These are phyloP conservation scores for Anabacerthia variegaticeps DNA, from an alignment of 2,797 vertebrate genomes.

Conservation along the genomic window DNA sequence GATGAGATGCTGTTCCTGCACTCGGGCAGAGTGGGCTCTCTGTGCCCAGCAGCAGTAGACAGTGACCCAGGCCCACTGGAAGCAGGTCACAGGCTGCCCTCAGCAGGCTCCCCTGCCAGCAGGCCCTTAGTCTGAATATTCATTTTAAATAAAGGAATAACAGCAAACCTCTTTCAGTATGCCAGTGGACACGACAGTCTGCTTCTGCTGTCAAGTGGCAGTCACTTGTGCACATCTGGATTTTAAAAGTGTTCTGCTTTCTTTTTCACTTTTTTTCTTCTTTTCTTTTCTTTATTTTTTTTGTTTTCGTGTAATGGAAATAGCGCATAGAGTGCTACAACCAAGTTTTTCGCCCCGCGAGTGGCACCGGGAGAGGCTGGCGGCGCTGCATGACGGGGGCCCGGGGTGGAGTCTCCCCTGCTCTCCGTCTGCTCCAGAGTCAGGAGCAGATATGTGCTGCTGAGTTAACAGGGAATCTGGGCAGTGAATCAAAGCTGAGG, in stretches of 20 bases:
- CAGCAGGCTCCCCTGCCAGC: background rate
- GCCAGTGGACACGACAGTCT: background rate
- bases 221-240: fast-evolving
- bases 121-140: background rate
- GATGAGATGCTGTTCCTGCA: background rate
- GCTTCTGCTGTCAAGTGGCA: background rate
- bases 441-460: background rate
- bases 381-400: no score
- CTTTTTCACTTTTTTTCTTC: background rate
- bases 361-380: background rate
- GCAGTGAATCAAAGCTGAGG: background rate
- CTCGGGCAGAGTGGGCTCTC: background rate
- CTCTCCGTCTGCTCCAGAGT: background rate
- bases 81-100: background rate
- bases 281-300: no score
- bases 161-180: background rate
- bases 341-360: background rate
- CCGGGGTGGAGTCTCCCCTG: background rate
- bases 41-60: background rate
- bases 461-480: fast-evolving
- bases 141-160: background rate
- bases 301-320: background rate
- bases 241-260: background rate
- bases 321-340: background rate
- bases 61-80: background rate